These are phyloP conservation scores for Epizoanthus stellaris DNA, from an alignment of 92 coral and sea anemone species.

Conservation along the genomic window DNA sequence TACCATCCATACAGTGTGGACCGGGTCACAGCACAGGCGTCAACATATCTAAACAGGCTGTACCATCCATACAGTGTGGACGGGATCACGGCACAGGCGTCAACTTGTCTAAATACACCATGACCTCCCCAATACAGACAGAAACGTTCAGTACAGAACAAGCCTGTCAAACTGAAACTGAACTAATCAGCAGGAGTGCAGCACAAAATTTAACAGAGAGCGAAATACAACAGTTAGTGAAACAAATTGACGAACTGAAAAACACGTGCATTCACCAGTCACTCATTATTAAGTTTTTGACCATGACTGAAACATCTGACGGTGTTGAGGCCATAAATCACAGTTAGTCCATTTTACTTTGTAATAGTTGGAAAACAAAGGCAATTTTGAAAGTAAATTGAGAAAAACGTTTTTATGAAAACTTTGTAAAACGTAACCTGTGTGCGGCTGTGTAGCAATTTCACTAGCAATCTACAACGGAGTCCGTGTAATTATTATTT, in stretches of 20 bases:
- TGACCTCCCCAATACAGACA: background rate
- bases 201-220: no score
- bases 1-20: background rate
- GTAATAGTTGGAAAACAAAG: no score
- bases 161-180: background rate
- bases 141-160: constrained; percentile 16
- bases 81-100: background rate
- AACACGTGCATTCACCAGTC: constrained; percentile 36
- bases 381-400: no score
- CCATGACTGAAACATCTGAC: background rate
- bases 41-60: background rate
- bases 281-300: constrained; percentile 16
- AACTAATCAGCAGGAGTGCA: background rate
- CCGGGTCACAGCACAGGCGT: background rate
- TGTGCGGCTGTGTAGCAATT: no score
- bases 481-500: no score
- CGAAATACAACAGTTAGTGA: constrained; percentile 8
- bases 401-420: no score
- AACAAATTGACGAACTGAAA: constrained; percentile 1
- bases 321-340: no score
- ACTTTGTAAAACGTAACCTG: no score
- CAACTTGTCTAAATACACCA: background rate
- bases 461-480: no score
- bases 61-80: no score
- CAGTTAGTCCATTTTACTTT: no score